These are phyloP conservation scores for Melolontha melolontha DNA, from an alignment of 2,888 invertebrate genomes.

Conservation along the genomic window DNA sequence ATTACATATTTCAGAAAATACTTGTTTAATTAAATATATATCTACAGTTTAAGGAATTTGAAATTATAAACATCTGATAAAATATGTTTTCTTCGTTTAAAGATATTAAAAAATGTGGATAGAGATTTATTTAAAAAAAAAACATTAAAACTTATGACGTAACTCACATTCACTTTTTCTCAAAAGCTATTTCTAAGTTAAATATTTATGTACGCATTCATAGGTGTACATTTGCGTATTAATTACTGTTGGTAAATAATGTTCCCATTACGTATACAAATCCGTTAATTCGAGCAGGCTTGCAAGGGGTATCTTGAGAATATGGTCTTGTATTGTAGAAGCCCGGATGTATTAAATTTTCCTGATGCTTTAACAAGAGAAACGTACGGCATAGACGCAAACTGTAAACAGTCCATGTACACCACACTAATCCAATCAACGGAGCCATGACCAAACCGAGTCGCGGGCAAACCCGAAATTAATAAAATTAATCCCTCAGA, in stretches of 20 bases:
- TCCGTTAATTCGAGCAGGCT: conserved; percentile 20
- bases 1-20: too few relatives aligned
- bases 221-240: neutral
- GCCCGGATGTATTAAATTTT: conserved; percentile 26
- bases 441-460: conserved; percentile 22
- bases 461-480: conserved; percentile 33
- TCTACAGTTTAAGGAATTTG: too few relatives aligned
- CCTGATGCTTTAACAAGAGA: conserved; percentile 27
- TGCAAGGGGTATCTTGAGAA: neutral
- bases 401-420: conserved; percentile 22
- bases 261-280: conserved; percentile 24
- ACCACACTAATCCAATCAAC: conserved; percentile 32
- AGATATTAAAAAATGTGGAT: too few relatives aligned
- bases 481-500: conserved; percentile 34
- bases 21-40: too few relatives aligned
- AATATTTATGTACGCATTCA: too few relatives aligned
- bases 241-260: neutral
- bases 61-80: too few relatives aligned
- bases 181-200: too few relatives aligned
- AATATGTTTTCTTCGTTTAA: too few relatives aligned
- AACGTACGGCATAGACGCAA: conserved; percentile 12
- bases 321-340: conserved; percentile 1
- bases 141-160: too few relatives aligned
- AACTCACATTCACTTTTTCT: too few relatives aligned
- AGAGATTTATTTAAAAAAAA: too few relatives aligned